These are phyloP conservation scores for Cotesia typhae DNA, from an alignment of 1,140 invertebrate species.

Conservation along the genomic window DNA sequence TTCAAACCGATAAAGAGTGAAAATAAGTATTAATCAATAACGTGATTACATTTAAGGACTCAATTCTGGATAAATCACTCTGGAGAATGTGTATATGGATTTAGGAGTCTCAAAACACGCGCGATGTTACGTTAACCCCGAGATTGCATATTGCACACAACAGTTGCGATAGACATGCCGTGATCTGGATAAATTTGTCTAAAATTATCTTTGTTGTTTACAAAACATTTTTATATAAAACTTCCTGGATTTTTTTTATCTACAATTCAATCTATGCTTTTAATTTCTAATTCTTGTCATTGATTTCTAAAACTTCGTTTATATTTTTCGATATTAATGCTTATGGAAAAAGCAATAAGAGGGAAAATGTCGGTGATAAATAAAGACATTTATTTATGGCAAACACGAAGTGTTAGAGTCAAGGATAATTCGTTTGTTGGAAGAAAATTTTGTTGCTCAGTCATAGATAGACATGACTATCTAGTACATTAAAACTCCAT, in stretches of 20 bases:
- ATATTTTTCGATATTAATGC: too few relatives aligned
- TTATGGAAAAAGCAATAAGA: too few relatives aligned
- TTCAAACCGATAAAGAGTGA: too few relatives aligned
- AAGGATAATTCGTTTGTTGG: conserved; percentile 51
- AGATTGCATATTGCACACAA: conserved; percentile 37
- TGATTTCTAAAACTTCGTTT: too few relatives aligned
- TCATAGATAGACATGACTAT: neutral
- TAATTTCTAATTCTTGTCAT: too few relatives aligned
- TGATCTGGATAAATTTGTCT: neutral
- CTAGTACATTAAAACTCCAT: neutral
- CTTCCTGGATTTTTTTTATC: too few relatives aligned
- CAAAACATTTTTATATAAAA: neutral
- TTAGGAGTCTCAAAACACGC: conserved; percentile 6
- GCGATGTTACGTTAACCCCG: conserved; percentile 19
- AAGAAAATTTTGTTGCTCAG: conserved; percentile 40
- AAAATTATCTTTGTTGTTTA: too few relatives aligned
- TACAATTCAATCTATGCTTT: too few relatives aligned
- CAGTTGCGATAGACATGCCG: conserved; percentile 15
- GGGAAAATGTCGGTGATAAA: too few relatives aligned
- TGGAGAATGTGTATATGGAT: neutral
- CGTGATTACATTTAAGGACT: too few relatives aligned
- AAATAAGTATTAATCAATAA: too few relatives aligned
- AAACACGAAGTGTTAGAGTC: conserved; percentile 45
- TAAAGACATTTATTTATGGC: conserved; percentile 38
- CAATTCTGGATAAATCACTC: too few relatives aligned